Evolutionary conservation across 2,888 invertebrate genomes (phyloP).

Genomic region (Nymphalis c-album): DNA sequence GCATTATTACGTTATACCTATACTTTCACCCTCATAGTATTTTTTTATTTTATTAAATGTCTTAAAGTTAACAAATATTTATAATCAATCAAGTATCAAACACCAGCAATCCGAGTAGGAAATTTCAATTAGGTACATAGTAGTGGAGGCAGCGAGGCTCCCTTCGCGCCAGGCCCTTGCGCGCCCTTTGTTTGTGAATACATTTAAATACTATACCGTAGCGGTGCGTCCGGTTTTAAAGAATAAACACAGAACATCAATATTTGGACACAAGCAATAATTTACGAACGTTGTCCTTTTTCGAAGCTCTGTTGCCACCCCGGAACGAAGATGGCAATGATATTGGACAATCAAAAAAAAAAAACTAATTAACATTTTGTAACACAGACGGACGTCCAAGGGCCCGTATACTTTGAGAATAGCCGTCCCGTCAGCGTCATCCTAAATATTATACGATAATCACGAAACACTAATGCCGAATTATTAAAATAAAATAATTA

Average conservation of each 20-base stretch:
- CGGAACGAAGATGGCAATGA: conserved; percentile 5
- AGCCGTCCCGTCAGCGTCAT: too few relatives aligned
- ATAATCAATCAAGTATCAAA: conserved; percentile 55
- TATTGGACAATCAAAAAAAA: background rate
- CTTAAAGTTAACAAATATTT: background rate
- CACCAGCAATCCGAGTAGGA: conserved; percentile 43
- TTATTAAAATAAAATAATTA: too few relatives aligned
- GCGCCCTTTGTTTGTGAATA: conserved; percentile 76
- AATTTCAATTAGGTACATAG: conserved; percentile 75
- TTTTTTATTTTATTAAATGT: too few relatives aligned
- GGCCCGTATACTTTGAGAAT: background rate
- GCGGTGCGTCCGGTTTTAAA: conserved; percentile 65
- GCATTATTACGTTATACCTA: too few relatives aligned
- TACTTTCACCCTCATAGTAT: too few relatives aligned
- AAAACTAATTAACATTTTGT: background rate
- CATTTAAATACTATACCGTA: conserved; percentile 72
- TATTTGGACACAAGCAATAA: conserved; percentile 68
- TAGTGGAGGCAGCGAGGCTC: conserved; percentile 57
- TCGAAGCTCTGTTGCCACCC: conserved; percentile 34
- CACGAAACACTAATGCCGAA: too few relatives aligned
- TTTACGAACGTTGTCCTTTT: conserved; percentile 59
- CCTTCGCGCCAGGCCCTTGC: conserved; percentile 64
- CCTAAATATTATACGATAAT: too few relatives aligned
- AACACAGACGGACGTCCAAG: background rate
- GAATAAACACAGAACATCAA: conserved; percentile 60